Conservation (phyloP, 2,797 vertebrate genomes). For the Helarctos malayanus region DNA sequence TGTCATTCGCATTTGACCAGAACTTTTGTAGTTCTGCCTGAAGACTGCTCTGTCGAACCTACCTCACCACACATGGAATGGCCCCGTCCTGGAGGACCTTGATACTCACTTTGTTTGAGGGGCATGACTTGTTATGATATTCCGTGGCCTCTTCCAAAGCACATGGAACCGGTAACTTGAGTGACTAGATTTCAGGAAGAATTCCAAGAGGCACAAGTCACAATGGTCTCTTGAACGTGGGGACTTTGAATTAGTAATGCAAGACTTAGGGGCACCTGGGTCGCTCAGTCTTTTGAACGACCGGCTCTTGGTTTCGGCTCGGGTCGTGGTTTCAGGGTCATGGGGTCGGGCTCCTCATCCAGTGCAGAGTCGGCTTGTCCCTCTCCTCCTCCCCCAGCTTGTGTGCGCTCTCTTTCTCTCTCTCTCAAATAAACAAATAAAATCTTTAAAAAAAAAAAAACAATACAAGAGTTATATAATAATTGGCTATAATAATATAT, state of each 20-base stretch:
- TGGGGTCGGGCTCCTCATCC: background rate
- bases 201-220: background rate
- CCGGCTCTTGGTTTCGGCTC: background rate
- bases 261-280: background rate
- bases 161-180: background rate
- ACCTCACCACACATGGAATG: background rate
- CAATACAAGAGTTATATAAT: background rate
- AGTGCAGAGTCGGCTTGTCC: background rate
- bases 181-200: background rate
- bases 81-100: background rate
- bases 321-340: background rate
- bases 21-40: background rate
- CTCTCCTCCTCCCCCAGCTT: background rate
- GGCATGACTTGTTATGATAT: background rate
- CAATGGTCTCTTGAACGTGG: background rate
- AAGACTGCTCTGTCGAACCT: background rate
- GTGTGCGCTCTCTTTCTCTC: background rate
- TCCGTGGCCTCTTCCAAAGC: background rate
- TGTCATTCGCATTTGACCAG: background rate
- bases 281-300: background rate
- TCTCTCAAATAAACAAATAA: background rate
- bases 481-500: background rate
- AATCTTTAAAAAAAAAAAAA: background rate
- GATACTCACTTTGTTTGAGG: background rate
- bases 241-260: background rate